Evolutionary conservation across 1,140 invertebrate species (phyloP).

Genomic region (Mylabris phalerata): DNA sequence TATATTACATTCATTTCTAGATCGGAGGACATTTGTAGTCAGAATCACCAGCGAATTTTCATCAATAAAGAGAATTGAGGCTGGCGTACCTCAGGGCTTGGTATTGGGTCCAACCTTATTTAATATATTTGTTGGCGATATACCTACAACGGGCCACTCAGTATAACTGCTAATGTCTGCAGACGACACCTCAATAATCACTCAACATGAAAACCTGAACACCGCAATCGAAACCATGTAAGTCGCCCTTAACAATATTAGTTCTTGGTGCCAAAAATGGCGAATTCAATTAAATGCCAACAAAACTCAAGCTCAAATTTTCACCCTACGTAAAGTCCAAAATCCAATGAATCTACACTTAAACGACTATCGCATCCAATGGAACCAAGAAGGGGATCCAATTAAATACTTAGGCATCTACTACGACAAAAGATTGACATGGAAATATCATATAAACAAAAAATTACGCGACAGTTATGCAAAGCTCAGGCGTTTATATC

Average conservation of each 20-base stretch:
- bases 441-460: not conserved
- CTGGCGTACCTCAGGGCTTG: constrained; percentile 9
- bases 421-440: not conserved
- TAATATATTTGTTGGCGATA: not conserved
- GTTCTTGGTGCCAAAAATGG: not conserved
- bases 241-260: not conserved
- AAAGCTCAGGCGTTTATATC: not conserved
- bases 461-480: not conserved
- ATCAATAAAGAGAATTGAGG: constrained; percentile 6
- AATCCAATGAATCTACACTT: too few species aligned
- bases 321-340: too few species aligned
- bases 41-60: constrained; percentile 20
- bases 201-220: not conserved
- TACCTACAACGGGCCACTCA: not conserved
- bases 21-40: constrained; percentile 27
- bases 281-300: not conserved
- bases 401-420: not conserved
- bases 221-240: not conserved
- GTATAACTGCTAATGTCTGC: not conserved
- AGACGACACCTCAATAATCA: not conserved
- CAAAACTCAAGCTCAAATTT: not conserved
- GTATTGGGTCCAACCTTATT: constrained; percentile 22
- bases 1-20: constrained; percentile 26
- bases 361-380: too few species aligned
- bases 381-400: not conserved